A percentile compares a stretch with the other conserved stretches of the same genome.
These are phyloP conservation scores for Diadromus collaris DNA, from an alignment of 2,888 invertebrate genomes.

Conservation along the genomic window DNA sequence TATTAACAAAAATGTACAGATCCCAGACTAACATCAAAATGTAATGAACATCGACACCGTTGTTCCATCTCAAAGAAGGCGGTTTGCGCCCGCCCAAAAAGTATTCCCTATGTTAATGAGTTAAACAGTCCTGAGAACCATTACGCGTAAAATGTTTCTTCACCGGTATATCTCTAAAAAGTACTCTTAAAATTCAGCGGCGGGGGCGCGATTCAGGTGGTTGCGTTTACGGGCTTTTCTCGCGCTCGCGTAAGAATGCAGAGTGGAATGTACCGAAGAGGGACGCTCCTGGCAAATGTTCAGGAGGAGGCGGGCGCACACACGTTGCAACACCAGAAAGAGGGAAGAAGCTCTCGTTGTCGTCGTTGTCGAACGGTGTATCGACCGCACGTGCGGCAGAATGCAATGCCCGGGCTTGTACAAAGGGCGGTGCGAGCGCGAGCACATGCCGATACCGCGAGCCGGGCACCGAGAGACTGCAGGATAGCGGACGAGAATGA, in stretches of 20 bases:
- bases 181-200: slow-evolving; percentile 49
- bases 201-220: slow-evolving; percentile 51
- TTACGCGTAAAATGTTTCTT: not conserved
- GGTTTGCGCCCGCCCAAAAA: not conserved
- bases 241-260: slow-evolving; percentile 36
- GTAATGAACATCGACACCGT: not conserved
- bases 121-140: slow-evolving; percentile 3
- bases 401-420: slow-evolving; percentile 41
- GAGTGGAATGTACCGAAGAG: slow-evolving; percentile 41
- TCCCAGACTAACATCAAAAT: too few relatives aligned
- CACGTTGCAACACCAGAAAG: slow-evolving; percentile 13
- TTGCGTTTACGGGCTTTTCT: slow-evolving; percentile 30
- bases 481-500: slow-evolving; percentile 24
- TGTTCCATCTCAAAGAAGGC: not conserved
- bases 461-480: not conserved
- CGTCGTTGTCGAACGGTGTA: slow-evolving; percentile 57
- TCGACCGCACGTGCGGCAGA: slow-evolving; percentile 60
- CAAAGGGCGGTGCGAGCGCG: slow-evolving; percentile 50
- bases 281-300: slow-evolving; percentile 31
- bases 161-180: slow-evolving; percentile 18
- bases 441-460: slow-evolving; percentile 31
- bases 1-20: not conserved
- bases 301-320: slow-evolving; percentile 19
- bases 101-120: not conserved
- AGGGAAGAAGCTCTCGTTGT: slow-evolving; percentile 37